Evolutionary conservation across 1,140 invertebrate genomes (phyloP).

Genomic region (Eupristina koningsbergeri): DNA sequence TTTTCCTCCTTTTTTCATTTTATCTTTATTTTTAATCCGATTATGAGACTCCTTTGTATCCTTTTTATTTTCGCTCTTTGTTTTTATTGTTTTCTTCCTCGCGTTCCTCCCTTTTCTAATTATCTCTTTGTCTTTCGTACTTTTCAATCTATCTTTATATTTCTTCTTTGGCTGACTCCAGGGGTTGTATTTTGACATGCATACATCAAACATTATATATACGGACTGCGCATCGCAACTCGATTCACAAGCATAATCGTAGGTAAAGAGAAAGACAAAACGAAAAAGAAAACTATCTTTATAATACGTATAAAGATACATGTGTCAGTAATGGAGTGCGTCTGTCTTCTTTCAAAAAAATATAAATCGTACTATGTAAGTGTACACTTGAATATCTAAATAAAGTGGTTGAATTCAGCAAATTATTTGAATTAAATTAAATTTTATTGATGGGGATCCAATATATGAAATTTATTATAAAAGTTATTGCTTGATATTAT

Average conservation of each 20-base stretch:
- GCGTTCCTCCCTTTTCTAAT: conserved; percentile 6
- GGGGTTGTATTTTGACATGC: neutral
- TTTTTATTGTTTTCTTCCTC: conserved; percentile 31
- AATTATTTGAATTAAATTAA: no score
- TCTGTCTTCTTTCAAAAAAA: neutral
- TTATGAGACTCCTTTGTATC: neutral
- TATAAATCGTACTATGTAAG: neutral
- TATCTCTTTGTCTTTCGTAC: neutral
- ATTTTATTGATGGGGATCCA: no score
- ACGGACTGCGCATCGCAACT: conserved; percentile 59
- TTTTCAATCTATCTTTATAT: conserved; percentile 1
- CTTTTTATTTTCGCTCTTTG: conserved; percentile 13
- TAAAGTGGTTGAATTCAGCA: no score
- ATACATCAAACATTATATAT: conserved; percentile 70
- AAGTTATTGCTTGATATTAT: neutral
- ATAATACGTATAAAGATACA: conserved; percentile 3
- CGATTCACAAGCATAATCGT: neutral
- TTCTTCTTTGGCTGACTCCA: conserved; percentile 19
- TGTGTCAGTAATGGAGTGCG: neutral
- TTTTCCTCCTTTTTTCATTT: conserved; percentile 37
- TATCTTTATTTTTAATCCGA: conserved; percentile 48
- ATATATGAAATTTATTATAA: neutral
- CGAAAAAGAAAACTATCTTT: conserved; percentile 6
- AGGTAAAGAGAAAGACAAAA: neutral
- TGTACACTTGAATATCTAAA: neutral